Base-by-base conservation (phyloP, 1,140 invertebrate species). In the Danaus melanippus region DNA sequence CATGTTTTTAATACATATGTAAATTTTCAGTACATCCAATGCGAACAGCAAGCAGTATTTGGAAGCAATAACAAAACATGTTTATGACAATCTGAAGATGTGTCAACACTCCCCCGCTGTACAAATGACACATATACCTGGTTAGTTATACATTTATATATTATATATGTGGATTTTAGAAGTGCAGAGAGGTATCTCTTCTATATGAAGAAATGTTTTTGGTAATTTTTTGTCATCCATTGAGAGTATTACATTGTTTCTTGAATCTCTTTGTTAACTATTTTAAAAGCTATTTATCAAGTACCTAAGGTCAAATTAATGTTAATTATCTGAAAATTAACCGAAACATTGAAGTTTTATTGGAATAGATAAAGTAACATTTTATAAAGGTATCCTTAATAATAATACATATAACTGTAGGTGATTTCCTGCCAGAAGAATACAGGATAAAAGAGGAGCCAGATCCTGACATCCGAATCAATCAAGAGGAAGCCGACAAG, bases 81-180 rank as follows among this genome's bases (percentile, higher is more conserved):
- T 95, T 0, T 94, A 92, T 58, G 94, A 96, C 68, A 96, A 96
- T 82, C 85, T 97, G 1, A 96, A 95, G 86, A 94, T 96, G 93
- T 90, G 95, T 65, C 93, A 96, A 74, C 92, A 96, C 73, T 94
- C 95, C 0, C 96, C 96, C 0, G 95, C 92, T 70, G 96, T 98
- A 0, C 96, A 97, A 87, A 96, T 98, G 95, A 93, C 97, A 43
- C 93, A 96, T 76, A 92, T 96, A 9, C 96, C 96, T n/a, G 93
- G 90, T 72, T 7, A 32, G 6, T n/a, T 32, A 32, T 32, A 32
- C 67, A 21, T 43, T 50, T 10, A 12, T 10, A 42, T 39, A 21
- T 32, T 32, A 32, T 32, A 7, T 32, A 32, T 32, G 6, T 32
- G 21, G 17, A 21, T 21, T 21, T 21, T 21, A 5, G 1, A 5